Evolutionary conservation across 2,797 vertebrate genomes (phyloP).

Genomic region (Siniperca scherzeri): DNA sequence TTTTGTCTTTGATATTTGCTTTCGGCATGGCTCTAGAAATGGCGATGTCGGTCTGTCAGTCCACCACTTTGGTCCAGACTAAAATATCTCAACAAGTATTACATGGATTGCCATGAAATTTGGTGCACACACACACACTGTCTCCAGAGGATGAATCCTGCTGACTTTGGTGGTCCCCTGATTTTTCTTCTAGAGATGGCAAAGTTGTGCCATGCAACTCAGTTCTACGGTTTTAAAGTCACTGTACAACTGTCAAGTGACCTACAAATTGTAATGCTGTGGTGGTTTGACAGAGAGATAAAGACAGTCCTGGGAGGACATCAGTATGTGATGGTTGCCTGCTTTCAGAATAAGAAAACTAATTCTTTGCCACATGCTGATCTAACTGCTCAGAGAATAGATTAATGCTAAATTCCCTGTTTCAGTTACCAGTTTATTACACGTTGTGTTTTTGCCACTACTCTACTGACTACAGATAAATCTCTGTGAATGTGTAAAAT

Average conservation of each 20-base stretch:
- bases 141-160: neutral
- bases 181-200: neutral
- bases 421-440: constrained; percentile 18
- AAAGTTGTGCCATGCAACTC: neutral
- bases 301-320: constrained; percentile 15
- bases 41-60: neutral
- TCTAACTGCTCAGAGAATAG: constrained; percentile 11
- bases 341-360: constrained; percentile 4
- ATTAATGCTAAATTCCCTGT: constrained; percentile 24
- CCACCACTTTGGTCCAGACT: neutral
- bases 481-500: neutral
- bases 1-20: neutral
- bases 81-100: neutral
- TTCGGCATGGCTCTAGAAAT: neutral
- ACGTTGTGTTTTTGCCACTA: neutral
- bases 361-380: constrained; percentile 15
- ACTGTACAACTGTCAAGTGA: constrained; percentile 10
- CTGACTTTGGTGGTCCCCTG: neutral
- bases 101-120: neutral
- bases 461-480: neutral
- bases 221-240: constrained; percentile 1
- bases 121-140: neutral
- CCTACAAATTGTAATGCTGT: constrained; percentile 10
- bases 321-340: neutral
- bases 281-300: neutral